Percentiles rank a stretch among this genome's conserved stretches.
Conservation (phyloP, 2,797 vertebrate species). For the Heliangelus exortis region DNA sequence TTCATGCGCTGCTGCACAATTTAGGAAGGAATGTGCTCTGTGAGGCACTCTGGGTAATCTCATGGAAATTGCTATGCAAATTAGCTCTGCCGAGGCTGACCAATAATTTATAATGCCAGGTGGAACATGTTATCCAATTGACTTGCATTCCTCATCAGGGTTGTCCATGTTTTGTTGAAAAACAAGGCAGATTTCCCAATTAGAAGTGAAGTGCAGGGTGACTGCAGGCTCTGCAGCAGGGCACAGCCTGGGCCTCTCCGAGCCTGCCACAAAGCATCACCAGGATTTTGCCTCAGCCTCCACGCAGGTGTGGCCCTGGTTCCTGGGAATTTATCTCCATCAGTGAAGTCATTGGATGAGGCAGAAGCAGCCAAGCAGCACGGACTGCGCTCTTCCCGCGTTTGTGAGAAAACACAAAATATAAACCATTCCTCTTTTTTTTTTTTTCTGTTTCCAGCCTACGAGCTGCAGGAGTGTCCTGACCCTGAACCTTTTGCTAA, state of each 20-base stretch:
- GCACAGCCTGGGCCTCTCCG: too few species aligned
- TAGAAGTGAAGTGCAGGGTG: background rate
- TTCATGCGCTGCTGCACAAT: background rate
- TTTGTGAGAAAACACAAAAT: background rate
- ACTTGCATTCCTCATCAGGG: background rate
- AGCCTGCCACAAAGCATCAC: background rate
- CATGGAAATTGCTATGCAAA: conserved; percentile 17
- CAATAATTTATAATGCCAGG: background rate
- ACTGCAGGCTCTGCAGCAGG: background rate
- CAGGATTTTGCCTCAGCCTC: background rate
- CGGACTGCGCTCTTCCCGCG: background rate
- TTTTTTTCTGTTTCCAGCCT: conserved; percentile 64
- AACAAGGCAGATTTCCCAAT: background rate
- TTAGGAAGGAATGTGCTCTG: background rate
- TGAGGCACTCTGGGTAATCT: conserved; percentile 1
- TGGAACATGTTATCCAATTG: background rate
- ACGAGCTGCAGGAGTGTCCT: conserved; percentile 95
- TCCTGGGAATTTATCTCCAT: background rate
- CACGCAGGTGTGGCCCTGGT: background rate
- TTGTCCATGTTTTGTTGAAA: background rate
- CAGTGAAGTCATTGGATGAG: background rate
- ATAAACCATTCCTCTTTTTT: background rate
- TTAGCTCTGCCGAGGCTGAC: background rate
- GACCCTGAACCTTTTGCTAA: conserved; percentile 95
- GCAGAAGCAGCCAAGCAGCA: background rate